Evolutionary conservation across 2,113 vertebrate species (phyloP).

Genomic region (Rhinichthys klamathensis): DNA sequence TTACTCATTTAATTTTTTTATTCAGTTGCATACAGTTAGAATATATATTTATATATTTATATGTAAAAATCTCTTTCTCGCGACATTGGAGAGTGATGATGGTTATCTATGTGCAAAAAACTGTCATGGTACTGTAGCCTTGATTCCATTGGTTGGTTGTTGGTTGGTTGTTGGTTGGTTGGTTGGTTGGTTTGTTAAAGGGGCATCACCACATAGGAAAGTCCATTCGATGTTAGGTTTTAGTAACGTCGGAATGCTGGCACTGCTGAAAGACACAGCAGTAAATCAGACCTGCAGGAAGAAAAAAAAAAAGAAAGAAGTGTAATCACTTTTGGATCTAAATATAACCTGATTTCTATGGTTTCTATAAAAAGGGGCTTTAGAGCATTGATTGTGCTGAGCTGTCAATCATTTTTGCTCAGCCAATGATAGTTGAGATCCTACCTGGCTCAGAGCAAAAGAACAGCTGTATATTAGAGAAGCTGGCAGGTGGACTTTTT

Average conservation of each 20-base stretch:
- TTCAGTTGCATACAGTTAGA: conserved; percentile 88
- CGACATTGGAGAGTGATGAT: conserved; percentile 86
- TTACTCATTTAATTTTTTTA: conserved; percentile 39
- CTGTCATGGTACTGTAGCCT: conserved; percentile 82
- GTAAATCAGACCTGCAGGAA: conserved; percentile 85
- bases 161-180: conserved; percentile 23
- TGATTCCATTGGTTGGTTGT: conserved; percentile 74
- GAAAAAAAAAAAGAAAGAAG: neutral
- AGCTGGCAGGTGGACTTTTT: conserved; percentile 91
- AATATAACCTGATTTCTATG: neutral
- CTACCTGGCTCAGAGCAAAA: conserved; percentile 92
- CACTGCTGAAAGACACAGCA: conserved; percentile 90
- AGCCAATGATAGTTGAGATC: conserved; percentile 4
- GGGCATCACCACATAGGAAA: conserved; percentile 92
- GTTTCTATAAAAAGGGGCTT: neutral
- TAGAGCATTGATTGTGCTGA: neutral
- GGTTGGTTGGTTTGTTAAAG: conserved; percentile 70
- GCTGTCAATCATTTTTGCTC: neutral
- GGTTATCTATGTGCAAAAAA: conserved; percentile 86
- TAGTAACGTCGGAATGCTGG: conserved; percentile 95
- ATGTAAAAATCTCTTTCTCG: conserved; percentile 85
- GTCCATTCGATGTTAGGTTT: conserved; percentile 88
- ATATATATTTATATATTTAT: conserved; percentile 78
- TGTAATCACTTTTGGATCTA: neutral
- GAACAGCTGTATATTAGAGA: conserved; percentile 87